Conservation (phyloP, 2,888 invertebrate genomes). For the Leptopilina myrica region DNA sequence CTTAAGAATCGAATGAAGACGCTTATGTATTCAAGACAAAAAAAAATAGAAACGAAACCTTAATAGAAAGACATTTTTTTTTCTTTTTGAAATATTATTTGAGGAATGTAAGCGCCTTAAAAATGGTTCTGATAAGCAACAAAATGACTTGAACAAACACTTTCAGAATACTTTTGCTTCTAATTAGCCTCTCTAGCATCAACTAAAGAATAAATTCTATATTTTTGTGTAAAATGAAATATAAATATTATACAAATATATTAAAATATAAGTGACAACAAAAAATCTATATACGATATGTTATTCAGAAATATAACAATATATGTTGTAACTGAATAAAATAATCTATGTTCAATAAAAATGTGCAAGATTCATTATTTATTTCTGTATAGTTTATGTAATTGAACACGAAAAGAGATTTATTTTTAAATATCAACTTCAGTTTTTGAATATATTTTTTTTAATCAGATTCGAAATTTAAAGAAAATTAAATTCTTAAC, state of each 20-base stretch:
- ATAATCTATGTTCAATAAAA: constrained; percentile 72
- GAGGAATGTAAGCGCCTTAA: constrained; percentile 9
- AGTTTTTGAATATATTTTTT: too few relatives aligned
- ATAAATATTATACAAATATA: constrained; percentile 66
- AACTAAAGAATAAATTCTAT: constrained; percentile 73
- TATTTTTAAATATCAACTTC: too few relatives aligned
- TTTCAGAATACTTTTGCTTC: constrained; percentile 60
- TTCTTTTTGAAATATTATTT: not conserved
- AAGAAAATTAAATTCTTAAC: too few relatives aligned
- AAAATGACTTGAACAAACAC: constrained; percentile 46
- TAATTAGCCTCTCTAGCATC: constrained; percentile 63
- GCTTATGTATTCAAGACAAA: not conserved
- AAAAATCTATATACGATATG: constrained; percentile 72
- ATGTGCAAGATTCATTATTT: constrained; percentile 43
- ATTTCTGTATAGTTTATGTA: not conserved
- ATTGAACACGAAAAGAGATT: too few relatives aligned
- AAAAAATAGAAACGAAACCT: not conserved
- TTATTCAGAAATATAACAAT: constrained; percentile 69
- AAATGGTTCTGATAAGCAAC: constrained; percentile 27
- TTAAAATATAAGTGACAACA: constrained; percentile 61
- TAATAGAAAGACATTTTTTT: not conserved
- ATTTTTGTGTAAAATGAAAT: constrained; percentile 74
- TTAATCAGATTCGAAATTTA: too few relatives aligned
- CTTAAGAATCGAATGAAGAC: constrained; percentile 8
- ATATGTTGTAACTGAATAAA: constrained; percentile 70